These are phyloP conservation scores for Drosophila burlai DNA, from an alignment of 1,140 invertebrate genomes.

Conservation along the genomic window DNA sequence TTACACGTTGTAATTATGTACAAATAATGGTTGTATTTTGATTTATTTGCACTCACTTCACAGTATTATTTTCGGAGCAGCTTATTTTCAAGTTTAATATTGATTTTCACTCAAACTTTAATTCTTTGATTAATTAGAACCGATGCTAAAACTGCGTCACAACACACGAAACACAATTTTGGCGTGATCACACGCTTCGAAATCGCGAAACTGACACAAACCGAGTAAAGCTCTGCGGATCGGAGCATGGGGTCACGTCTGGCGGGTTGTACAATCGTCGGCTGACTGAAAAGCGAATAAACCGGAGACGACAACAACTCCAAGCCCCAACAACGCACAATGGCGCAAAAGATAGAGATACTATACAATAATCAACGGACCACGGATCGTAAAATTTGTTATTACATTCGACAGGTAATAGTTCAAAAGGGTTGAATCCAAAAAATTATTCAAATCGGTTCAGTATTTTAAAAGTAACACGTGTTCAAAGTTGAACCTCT, in stretches of 20 bases:
- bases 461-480: too few relatives aligned
- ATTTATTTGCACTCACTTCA: slow-evolving; percentile 44
- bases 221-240: slow-evolving; percentile 14
- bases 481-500: too few relatives aligned
- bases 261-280: slow-evolving; percentile 74
- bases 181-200: slow-evolving; percentile 20
- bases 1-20: slow-evolving; percentile 75
- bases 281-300: slow-evolving; percentile 64
- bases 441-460: too few relatives aligned
- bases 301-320: slow-evolving; percentile 46
- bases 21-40: slow-evolving; percentile 19
- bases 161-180: slow-evolving; percentile 7
- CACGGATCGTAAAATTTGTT: too few relatives aligned
- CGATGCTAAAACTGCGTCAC: slow-evolving; percentile 26
- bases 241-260: slow-evolving; percentile 54
- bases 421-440: too few relatives aligned
- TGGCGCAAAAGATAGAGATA: too few relatives aligned
- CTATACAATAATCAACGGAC: too few relatives aligned
- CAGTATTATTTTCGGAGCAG: slow-evolving; percentile 19
- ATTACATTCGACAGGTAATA: too few relatives aligned
- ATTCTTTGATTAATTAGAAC: slow-evolving; percentile 15
- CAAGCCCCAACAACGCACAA: slow-evolving; percentile 25
- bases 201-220: slow-evolving; percentile 36
- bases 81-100: slow-evolving; percentile 9
- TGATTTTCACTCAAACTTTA: not conserved